Percentiles rank a stretch among this genome's conserved stretches.
phyloP scores from a whole-genome alignment of 2,113 vertebrate genomes.

The Mormoops blainvillei region DNA sequence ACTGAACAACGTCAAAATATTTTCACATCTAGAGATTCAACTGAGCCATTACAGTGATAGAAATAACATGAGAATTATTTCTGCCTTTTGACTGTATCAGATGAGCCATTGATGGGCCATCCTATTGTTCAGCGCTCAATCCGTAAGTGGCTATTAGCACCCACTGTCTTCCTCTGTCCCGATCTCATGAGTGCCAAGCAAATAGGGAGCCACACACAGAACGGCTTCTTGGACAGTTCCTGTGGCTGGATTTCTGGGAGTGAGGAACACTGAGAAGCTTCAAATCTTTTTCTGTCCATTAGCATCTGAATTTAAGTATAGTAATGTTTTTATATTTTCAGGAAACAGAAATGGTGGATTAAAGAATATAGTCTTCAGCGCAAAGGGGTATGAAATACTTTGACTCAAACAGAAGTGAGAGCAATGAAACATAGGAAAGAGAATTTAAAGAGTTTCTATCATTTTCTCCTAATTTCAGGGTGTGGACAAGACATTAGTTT shows the following conservation, averaged over 20 bases:
- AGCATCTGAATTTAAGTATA: neutral
- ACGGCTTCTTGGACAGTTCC: neutral
- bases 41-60: neutral
- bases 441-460: neutral
- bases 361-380: neutral
- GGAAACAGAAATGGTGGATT: neutral
- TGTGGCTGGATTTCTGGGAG: neutral
- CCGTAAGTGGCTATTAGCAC: neutral
- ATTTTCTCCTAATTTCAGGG: neutral
- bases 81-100: neutral
- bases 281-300: neutral
- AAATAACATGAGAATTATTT: conserved; percentile 13
- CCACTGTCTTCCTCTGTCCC: neutral
- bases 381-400: neutral
- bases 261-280: neutral
- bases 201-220: neutral
- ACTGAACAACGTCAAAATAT: neutral
- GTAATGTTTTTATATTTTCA: neutral
- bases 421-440: neutral
- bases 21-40: neutral
- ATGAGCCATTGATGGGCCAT: neutral
- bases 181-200: neutral
- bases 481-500: neutral
- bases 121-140: neutral
- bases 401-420: neutral